Evolutionary conservation across 1,140 invertebrate species (phyloP).

Genomic region (Ips nitidus): DNA sequence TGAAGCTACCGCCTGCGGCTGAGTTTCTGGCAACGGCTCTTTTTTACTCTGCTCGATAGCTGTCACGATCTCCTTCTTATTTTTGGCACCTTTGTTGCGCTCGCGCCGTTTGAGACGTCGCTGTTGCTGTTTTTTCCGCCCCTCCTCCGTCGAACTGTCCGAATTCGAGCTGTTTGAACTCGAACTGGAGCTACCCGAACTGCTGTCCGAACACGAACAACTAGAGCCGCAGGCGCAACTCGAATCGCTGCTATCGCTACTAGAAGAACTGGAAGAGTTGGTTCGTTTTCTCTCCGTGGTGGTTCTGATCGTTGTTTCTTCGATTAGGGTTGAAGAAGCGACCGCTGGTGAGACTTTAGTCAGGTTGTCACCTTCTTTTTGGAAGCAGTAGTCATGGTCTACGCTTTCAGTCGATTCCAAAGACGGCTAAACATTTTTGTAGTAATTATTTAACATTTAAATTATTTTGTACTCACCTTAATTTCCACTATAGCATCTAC

Average conservation of each 20-base stretch:
- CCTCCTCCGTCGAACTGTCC: slow-evolving; percentile 61
- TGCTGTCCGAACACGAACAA: slow-evolving; percentile 71
- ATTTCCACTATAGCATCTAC: slow-evolving; percentile 42
- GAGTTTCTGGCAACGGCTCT: slow-evolving; percentile 56
- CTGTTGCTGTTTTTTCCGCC: slow-evolving; percentile 52
- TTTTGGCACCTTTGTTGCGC: slow-evolving; percentile 52
- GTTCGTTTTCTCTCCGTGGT: slow-evolving; percentile 35
- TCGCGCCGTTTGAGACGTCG: slow-evolving; percentile 53
- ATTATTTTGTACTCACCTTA: slow-evolving; percentile 35
- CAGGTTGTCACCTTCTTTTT: slow-evolving; percentile 23
- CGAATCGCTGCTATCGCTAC: slow-evolving; percentile 71
- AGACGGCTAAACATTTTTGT: slow-evolving; percentile 44
- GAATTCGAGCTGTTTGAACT: slow-evolving; percentile 73
- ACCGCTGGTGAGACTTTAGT: slow-evolving; percentile 8
- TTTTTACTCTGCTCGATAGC: slow-evolving; percentile 39
- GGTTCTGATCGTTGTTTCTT: slow-evolving; percentile 1
- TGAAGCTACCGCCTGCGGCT: slow-evolving; percentile 20
- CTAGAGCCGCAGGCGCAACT: slow-evolving; percentile 78
- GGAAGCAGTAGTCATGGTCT: slow-evolving; percentile 67
- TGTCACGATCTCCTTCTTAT: slow-evolving; percentile 7
- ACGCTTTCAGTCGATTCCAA: slow-evolving; percentile 41
- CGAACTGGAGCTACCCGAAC: slow-evolving; percentile 59
- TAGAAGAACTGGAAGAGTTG: slow-evolving; percentile 60
- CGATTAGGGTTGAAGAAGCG: slow-evolving; percentile 1
- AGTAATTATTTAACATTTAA: neutral